A percentile compares a stretch with the other conserved stretches of the same genome.
These are phyloP conservation scores for Potamilus streckersoni DNA, from an alignment of 1,140 invertebrate genomes.

Conservation along the genomic window DNA sequence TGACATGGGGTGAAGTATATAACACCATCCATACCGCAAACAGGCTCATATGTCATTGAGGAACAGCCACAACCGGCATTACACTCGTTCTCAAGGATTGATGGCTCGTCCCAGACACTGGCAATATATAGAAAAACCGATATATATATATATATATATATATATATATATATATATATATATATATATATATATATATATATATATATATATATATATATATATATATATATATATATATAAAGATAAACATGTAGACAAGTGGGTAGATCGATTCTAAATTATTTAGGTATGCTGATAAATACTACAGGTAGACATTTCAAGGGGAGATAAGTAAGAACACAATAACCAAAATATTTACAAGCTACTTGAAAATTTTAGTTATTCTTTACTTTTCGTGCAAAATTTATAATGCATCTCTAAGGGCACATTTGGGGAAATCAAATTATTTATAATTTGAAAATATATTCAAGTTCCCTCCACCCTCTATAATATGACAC, in stretches of 20 bases:
- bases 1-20: conserved; percentile 93
- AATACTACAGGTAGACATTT: not conserved
- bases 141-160: no score
- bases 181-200: no score
- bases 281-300: not conserved
- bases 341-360: not conserved
- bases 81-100: conserved; percentile 69
- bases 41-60: conserved; percentile 87
- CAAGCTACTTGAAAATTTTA: no score
- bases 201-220: no score
- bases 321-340: not conserved
- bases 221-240: no score
- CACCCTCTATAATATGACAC: no score
- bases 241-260: not conserved
- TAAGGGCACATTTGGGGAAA: no score
- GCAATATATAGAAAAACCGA: not conserved
- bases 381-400: no score
- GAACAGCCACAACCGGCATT: conserved; percentile 92
- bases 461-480: no score
- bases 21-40: conserved; percentile 92
- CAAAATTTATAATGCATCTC: no score
- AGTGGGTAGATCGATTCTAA: not conserved
- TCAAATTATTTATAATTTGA: no score
- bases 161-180: no score
- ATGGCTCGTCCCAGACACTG: not conserved